Percentiles rank a stretch among this genome's conserved stretches.
phyloP scores from a whole-genome alignment of 2,888 invertebrate species.

The Drosophila anomalipes region DNA sequence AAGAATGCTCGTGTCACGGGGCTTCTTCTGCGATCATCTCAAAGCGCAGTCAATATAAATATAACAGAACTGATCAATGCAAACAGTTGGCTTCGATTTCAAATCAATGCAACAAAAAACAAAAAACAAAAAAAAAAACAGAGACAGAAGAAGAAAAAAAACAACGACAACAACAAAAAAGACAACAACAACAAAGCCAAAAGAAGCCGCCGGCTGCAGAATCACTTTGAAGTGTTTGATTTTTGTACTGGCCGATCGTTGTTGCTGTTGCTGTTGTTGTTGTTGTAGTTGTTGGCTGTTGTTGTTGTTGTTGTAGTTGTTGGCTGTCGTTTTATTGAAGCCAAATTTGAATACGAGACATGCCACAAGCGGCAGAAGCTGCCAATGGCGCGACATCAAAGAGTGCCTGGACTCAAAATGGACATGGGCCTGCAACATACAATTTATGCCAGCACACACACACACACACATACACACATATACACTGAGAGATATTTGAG shows the following conservation, averaged over 20 bases:
- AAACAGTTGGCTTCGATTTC: slow-evolving; percentile 63
- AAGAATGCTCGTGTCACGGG: slow-evolving; percentile 47
- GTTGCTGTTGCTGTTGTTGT: slow-evolving; percentile 37
- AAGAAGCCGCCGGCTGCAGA: slow-evolving; percentile 72
- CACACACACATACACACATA: slow-evolving; percentile 16
- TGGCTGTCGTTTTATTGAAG: slow-evolving; percentile 79
- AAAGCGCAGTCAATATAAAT: slow-evolving; percentile 65
- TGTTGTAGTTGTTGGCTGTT: slow-evolving; percentile 29
- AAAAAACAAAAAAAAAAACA: slow-evolving; percentile 15
- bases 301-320: slow-evolving; percentile 59
- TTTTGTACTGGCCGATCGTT: slow-evolving; percentile 71
- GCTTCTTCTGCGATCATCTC: not conserved
- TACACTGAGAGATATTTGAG: slow-evolving; percentile 31
- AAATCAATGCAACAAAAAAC: slow-evolving; percentile 42
- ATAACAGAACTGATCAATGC: slow-evolving; percentile 67
- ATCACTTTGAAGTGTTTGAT: slow-evolving; percentile 78
- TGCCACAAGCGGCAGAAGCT: slow-evolving; percentile 61
- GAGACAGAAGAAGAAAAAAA: slow-evolving; percentile 10
- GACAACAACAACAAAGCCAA: slow-evolving; percentile 33
- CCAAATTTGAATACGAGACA: slow-evolving; percentile 81
- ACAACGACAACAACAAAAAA: slow-evolving; percentile 13
- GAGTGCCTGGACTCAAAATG: slow-evolving; percentile 80
- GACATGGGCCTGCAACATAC: slow-evolving; percentile 76
- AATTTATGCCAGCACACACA: slow-evolving; percentile 68
- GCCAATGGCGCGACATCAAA: slow-evolving; percentile 77